phyloP scores from a whole-genome alignment of 2,113 vertebrate species.

The Thryonomys swinderianus region DNA sequence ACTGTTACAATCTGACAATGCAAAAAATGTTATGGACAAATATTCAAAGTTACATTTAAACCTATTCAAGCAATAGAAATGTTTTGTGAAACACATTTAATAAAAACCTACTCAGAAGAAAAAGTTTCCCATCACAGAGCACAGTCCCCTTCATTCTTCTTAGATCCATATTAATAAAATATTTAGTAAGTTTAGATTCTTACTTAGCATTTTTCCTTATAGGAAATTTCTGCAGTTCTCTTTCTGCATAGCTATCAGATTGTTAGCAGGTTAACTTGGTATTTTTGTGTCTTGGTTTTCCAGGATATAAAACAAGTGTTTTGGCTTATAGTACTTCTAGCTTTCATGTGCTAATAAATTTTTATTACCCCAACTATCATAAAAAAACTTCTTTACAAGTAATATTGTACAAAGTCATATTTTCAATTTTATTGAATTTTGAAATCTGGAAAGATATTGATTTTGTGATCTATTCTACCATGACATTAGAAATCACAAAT shows the following conservation, averaged over 20 bases:
- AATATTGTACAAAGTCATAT: neutral
- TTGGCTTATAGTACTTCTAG: neutral
- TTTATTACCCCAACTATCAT: neutral
- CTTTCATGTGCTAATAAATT: neutral
- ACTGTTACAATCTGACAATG: neutral
- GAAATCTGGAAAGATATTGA: neutral
- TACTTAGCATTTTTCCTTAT: neutral
- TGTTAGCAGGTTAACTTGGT: neutral
- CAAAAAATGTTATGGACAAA: neutral
- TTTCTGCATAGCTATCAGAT: neutral
- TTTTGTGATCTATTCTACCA: neutral
- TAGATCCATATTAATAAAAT: neutral
- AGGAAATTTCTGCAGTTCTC: neutral
- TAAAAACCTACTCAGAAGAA: neutral
- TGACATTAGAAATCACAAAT: neutral
- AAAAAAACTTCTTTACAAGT: neutral
- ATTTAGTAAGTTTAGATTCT: neutral
- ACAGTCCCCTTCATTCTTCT: neutral
- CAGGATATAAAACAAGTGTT: neutral
- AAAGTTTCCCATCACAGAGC: neutral
- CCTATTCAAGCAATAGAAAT: neutral
- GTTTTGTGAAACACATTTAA: neutral
- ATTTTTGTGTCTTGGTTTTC: neutral
- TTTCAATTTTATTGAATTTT: neutral
- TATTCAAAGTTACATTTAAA: neutral